Base-by-base conservation (phyloP, 2,113 vertebrate genomes). In the Butastur rufipennis region DNA sequence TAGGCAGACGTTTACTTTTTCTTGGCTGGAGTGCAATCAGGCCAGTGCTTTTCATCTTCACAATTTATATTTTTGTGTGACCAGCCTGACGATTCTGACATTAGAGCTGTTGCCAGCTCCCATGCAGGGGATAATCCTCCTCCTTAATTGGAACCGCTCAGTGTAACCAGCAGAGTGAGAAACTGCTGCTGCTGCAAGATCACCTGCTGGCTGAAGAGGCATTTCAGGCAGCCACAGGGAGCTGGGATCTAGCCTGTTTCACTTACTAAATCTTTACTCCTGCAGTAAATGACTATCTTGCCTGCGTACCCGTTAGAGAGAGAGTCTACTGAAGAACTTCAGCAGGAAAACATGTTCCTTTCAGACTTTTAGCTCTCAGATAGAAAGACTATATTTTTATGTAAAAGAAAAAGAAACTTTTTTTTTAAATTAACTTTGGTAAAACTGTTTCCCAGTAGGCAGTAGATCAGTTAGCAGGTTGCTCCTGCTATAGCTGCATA, bases 91-190 rank as follows among this genome's bases (percentile, higher is more conserved):
- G 0, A 59, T 88, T 93, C 86, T 90, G 50, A 84, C 68, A 78
- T 84, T 47, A 88, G 42, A 92, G 52, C 16, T 2, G 2, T 55
- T 80, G 43, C 75, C 92, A 93, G 43, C 70, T 92, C 61, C 40
- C 77, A 79, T n/a, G 53, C 65, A 86, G 86, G 23, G 38, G 42
- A 91, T 92, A 97, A 95, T 93, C 82, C 52, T 95, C 65, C 34
- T 75, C 43, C 52, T 67, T 96, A 92, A 93, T 48, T 95, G 88
- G 80, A 96, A 61, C 47, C 0, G 3, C 42, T 92, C 83, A 84
- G 61, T 72, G 40, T 84, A 92, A 90, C 83, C 73, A 67, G 72
- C 43, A 58, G 91, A 95, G 68, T 67, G 93, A 84, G 56, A 93
- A 94, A 86, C 61, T 67, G 21, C 78, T 91, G 43, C 52, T 2